These are phyloP conservation scores for Nanorana parkeri DNA, from an alignment of 2,113 vertebrate species.

Conservation along the genomic window DNA sequence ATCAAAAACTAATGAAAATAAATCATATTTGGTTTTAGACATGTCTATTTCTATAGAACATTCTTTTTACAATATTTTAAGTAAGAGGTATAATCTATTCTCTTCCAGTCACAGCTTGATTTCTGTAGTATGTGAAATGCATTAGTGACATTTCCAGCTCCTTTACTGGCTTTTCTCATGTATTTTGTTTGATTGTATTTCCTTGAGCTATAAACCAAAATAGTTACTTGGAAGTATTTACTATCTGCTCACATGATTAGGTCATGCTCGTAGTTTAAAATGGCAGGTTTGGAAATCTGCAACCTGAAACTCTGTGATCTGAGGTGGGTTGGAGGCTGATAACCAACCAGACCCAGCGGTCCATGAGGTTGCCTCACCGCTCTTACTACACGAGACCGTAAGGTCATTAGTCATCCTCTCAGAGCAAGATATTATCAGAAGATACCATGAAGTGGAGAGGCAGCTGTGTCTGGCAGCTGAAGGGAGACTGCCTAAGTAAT, in stretches of 20 bases:
- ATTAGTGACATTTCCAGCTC: too few relatives aligned
- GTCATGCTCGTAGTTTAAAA: conserved; percentile 60
- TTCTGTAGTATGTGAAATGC: too few relatives aligned
- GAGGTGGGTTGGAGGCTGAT: conserved; percentile 49
- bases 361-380: conserved; percentile 66
- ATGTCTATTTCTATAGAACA: too few relatives aligned
- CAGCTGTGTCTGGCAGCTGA: conserved; percentile 64
- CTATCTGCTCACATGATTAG: conserved; percentile 59
- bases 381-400: conserved; percentile 66
- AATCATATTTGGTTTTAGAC: too few relatives aligned
- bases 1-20: too few relatives aligned
- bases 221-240: conserved; percentile 41
- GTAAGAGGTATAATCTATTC: too few relatives aligned
- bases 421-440: conserved; percentile 58
- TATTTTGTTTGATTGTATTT: neutral
- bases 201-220: conserved; percentile 48
- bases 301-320: conserved; percentile 73
- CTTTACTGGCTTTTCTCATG: too few relatives aligned
- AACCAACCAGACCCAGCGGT: conserved; percentile 1
- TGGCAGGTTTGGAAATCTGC: conserved; percentile 66
- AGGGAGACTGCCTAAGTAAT: conserved; percentile 58
- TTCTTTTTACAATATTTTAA: too few relatives aligned
- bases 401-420: conserved; percentile 69
- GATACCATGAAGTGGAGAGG: conserved; percentile 63
- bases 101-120: too few relatives aligned